Percentiles rank a stretch among this genome's conserved stretches.
Conservation (phyloP, 2,113 vertebrate species). For the Phrynosoma blainvillii region DNA sequence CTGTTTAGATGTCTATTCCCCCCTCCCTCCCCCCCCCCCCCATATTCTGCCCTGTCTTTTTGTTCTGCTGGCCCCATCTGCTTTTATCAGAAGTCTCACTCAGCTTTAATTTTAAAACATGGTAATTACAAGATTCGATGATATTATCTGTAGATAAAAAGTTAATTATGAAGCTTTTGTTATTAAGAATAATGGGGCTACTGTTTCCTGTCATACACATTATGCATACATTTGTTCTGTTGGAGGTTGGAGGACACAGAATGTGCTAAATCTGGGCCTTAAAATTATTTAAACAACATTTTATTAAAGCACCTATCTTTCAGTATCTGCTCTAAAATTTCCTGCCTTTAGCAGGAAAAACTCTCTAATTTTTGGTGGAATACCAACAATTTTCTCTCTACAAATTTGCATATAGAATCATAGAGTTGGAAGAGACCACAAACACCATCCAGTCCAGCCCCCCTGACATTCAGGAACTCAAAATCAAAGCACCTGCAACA, state of each 20-base stretch:
- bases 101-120: constrained; percentile 28
- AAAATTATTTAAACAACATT: not conserved
- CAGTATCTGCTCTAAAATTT: not conserved
- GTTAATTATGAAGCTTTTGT: constrained; percentile 17
- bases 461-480: no score
- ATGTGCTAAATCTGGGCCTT: not conserved
- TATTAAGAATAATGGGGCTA: not conserved
- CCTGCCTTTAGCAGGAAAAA: not conserved
- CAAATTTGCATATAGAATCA: not conserved
- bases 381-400: not conserved
- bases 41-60: not conserved
- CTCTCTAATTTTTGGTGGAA: not conserved
- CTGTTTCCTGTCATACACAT: not conserved
- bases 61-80: not conserved
- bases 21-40: no score
- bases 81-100: constrained; percentile 20
- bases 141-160: constrained; percentile 21
- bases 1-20: not conserved
- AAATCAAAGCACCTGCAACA: no score
- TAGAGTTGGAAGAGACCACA: no score
- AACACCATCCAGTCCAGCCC: no score
- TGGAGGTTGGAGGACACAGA: not conserved
- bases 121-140: not conserved
- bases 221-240: not conserved
- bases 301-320: not conserved